Evolutionary conservation across 1,140 invertebrate species (phyloP), one percentile per base, ranked within the genome.

Genomic region (Halyomorpha halys): DNA sequence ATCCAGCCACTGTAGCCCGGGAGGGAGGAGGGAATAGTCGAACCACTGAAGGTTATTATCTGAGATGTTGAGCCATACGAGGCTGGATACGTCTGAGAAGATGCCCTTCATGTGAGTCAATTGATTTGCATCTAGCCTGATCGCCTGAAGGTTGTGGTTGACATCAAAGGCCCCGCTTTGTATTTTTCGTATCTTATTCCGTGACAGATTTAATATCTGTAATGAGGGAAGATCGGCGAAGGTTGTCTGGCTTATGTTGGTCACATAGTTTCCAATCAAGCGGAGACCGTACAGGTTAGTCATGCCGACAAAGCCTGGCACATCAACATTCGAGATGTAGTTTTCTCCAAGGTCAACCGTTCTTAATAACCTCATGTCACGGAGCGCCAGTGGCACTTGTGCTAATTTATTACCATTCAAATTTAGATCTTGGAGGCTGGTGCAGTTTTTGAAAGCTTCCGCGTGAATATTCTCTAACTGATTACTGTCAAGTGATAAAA

Each of bases 11-110:
- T 91, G 86, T 64, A 95, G 78, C 66, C 83, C 85, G 53, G 76
- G 73, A 0, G 93, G 91, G 56, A 95, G 83, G 62, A 92, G 79
- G 16, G 86, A 82, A 74, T 94, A 95, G 76, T 95, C 91, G 77
- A 96, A 95, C 83, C 86, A 86, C 70, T 89, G 82, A 68, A 96
- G 78, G 70, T 86, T 83, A 78, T 96, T 96, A 76, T 91, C 89
- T 25, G 90, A 93, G 64, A 94, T 86, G 77, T 95, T 96, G 25
- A 96, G 76, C 90, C 90, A 93, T 68, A 90, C 76, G 53, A 96
- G 76, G 68, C 84, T 86, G 1, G 86, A 82, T 70, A 93, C 84
- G 70, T 91, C 86, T 65, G 83, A 83, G 73, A 95, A 94, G 19
- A 92, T 77, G 5, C 86, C 87, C 72, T 86, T 88, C 59, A 95